A percentile compares a stretch with the other conserved stretches of the same genome.
phyloP scores from a whole-genome alignment of 2,113 vertebrate genomes.

The Thermophis baileyi region DNA sequence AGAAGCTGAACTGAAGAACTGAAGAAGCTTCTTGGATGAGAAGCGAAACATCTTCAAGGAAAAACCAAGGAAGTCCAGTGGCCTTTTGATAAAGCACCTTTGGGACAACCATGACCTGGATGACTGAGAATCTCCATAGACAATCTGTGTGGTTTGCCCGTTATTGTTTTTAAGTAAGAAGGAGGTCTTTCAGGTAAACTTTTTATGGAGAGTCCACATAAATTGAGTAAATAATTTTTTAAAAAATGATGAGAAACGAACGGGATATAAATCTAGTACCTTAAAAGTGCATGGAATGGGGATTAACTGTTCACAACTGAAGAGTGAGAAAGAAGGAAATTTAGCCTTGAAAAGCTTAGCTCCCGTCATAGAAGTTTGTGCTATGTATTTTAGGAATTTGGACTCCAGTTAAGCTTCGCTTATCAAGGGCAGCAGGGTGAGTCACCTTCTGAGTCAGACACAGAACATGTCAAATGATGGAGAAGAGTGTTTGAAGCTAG shows the following conservation, averaged over 20 bases:
- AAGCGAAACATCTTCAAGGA: too few species aligned
- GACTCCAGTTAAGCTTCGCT: background rate
- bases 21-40: too few species aligned
- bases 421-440: background rate
- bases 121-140: background rate
- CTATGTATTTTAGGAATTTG: background rate
- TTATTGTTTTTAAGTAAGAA: background rate
- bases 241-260: background rate
- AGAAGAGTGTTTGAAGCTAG: background rate
- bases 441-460: background rate
- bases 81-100: too few species aligned
- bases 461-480: background rate
- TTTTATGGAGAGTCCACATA: background rate
- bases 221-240: background rate
- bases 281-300: background rate
- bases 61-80: too few species aligned
- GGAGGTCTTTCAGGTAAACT: background rate
- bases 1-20: too few species aligned
- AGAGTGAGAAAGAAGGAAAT: background rate
- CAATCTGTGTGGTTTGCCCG: too few species aligned
- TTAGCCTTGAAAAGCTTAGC: background rate
- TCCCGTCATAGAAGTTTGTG: conserved; percentile 16
- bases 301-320: background rate
- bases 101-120: background rate
- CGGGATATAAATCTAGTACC: background rate